Evolutionary conservation across 1,140 invertebrate genomes (phyloP).

Genomic region (Steinernema feltiae): DNA sequence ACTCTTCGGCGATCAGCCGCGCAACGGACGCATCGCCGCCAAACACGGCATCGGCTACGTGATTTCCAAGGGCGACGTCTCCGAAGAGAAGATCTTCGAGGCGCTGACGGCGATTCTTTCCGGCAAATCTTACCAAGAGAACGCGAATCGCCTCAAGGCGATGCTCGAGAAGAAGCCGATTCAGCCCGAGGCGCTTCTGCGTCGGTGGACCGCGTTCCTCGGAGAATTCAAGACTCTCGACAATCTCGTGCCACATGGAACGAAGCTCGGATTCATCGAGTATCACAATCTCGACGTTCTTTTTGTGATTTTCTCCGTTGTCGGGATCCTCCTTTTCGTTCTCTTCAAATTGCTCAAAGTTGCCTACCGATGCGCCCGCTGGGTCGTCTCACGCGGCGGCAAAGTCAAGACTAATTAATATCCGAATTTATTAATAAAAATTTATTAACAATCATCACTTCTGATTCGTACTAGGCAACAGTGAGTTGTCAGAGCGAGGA

Average conservation of each 20-base stretch:
- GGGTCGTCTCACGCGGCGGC: not conserved
- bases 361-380: not conserved
- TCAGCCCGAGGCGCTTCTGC: slow-evolving; percentile 26
- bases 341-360: not conserved
- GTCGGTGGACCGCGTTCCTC: slow-evolving; percentile 35
- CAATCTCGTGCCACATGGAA: slow-evolving; percentile 29
- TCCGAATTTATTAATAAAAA: too few species aligned
- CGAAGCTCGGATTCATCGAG: slow-evolving; percentile 31
- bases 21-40: slow-evolving; percentile 30
- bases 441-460: too few species aligned
- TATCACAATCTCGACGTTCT: slow-evolving; percentile 41
- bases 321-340: not conserved
- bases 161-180: slow-evolving; percentile 35
- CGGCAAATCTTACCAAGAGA: slow-evolving; percentile 15
- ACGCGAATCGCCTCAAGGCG: slow-evolving; percentile 14
- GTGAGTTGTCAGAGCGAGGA: too few species aligned
- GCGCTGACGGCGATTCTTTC: slow-evolving; percentile 21
- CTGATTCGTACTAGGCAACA: too few species aligned
- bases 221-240: slow-evolving; percentile 38
- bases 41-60: slow-evolving; percentile 26
- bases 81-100: slow-evolving; percentile 8
- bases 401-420: not conserved
- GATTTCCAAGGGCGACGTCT: slow-evolving; percentile 21
- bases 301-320: slow-evolving; percentile 16
- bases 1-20: slow-evolving; percentile 37